These are phyloP conservation scores for Pandemis heparana DNA, from an alignment of 2,888 invertebrate genomes.

Conservation along the genomic window DNA sequence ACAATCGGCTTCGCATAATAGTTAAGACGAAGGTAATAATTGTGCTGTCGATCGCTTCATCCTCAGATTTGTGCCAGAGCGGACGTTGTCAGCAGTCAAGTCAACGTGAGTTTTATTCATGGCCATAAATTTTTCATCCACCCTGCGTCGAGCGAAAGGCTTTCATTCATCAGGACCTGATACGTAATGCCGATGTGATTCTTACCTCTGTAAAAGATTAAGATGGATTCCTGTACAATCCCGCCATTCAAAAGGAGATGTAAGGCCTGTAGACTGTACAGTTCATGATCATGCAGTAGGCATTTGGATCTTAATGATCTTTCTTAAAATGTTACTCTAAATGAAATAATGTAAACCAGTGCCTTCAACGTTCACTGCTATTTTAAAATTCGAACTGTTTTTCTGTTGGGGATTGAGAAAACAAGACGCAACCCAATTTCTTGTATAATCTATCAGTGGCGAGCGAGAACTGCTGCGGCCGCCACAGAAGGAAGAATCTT, in stretches of 20 bases:
- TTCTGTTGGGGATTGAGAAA: neutral
- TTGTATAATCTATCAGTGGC: neutral
- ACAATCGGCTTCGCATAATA: too few relatives aligned
- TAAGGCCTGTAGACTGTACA: too few relatives aligned
- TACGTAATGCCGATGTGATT: conserved; percentile 49
- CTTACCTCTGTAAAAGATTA: conserved; percentile 19
- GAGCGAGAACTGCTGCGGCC: neutral
- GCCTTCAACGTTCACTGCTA: neutral
- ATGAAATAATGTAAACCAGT: neutral
- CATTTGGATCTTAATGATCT: too few relatives aligned
- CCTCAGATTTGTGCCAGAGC: conserved; percentile 5
- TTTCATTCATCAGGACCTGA: conserved; percentile 57
- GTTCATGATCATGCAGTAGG: too few relatives aligned
- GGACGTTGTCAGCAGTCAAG: conserved; percentile 18
- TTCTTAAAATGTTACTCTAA: neutral
- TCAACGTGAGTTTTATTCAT: conserved; percentile 55
- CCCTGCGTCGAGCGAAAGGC: conserved; percentile 50
- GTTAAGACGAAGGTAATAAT: neutral
- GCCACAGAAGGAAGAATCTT: neutral
- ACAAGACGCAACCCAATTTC: neutral
- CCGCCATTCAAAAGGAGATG: neutral
- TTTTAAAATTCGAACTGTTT: neutral
- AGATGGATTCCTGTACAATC: neutral
- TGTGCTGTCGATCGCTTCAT: neutral
- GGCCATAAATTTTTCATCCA: conserved; percentile 59